A percentile compares a stretch with the other conserved stretches of the same genome.
phyloP scores from a whole-genome alignment of 1,140 invertebrate species.

The Chelonus insularis region DNA sequence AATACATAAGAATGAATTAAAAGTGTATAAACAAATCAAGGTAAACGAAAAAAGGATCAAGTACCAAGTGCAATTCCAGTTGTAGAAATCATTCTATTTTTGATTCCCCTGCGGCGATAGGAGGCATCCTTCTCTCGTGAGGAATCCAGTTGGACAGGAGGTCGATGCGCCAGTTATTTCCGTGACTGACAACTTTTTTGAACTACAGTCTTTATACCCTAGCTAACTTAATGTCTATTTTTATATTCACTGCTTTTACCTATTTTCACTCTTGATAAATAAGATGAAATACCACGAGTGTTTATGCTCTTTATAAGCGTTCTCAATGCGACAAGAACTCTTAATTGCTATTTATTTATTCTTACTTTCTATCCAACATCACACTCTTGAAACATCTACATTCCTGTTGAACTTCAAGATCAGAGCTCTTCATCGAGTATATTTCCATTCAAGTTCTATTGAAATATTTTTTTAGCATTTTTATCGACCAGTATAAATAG shows the following conservation, averaged over 20 bases:
- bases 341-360: conserved; percentile 3
- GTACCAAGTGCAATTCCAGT: conserved; percentile 17
- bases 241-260: background rate
- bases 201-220: background rate
- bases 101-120: conserved; percentile 12
- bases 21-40: background rate
- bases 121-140: conserved; percentile 18
- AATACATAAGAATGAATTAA: no score
- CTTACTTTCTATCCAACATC: background rate
- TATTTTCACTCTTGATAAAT: background rate
- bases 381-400: background rate
- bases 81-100: conserved; percentile 23
- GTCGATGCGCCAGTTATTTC: conserved; percentile 28
- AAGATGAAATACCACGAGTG: background rate
- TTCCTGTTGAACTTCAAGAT: background rate
- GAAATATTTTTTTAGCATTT: background rate
- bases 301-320: background rate
- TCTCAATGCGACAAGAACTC: background rate
- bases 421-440: background rate
- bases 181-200: conserved; percentile 15
- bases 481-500: background rate
- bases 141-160: conserved; percentile 26
- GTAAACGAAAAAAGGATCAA: background rate
- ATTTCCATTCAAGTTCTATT: background rate
- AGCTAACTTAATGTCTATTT: conserved; percentile 1